These are phyloP conservation scores for Adineta ricciae DNA, from an alignment of 2,888 invertebrate species.

Conservation along the genomic window DNA sequence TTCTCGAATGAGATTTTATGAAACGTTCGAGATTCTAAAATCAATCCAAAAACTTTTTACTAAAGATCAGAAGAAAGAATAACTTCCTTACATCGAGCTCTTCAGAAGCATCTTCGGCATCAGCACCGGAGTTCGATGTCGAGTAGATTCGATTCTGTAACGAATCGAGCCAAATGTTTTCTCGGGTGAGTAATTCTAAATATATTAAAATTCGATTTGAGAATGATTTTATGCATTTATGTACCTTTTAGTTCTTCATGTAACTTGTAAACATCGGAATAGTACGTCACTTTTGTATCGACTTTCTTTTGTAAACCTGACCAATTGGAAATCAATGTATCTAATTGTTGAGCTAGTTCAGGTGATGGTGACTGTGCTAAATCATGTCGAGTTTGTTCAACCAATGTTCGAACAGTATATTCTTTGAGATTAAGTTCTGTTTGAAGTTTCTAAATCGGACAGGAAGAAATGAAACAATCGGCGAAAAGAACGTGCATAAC, in stretches of 20 bases:
- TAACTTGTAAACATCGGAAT: slow-evolving; percentile 35
- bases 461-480: background rate
- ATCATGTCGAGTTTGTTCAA: slow-evolving; percentile 57
- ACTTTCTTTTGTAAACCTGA: slow-evolving; percentile 41
- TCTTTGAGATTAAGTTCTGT: slow-evolving; percentile 64
- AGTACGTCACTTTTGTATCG: slow-evolving; percentile 40
- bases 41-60: background rate
- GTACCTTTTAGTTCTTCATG: slow-evolving; percentile 40
- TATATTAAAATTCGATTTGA: background rate
- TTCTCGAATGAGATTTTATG: slow-evolving; percentile 64
- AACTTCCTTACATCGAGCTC: slow-evolving; percentile 66
- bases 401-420: slow-evolving; percentile 56
- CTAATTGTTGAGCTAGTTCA: slow-evolving; percentile 38
- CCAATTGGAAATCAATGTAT: slow-evolving; percentile 44
- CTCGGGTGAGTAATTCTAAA: slow-evolving; percentile 66
- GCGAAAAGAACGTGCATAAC: background rate
- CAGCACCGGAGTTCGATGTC: slow-evolving; percentile 62
- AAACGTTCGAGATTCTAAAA: slow-evolving; percentile 70
- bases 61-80: background rate
- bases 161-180: slow-evolving; percentile 69
- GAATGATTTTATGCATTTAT: background rate
- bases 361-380: slow-evolving; percentile 53
- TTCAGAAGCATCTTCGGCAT: slow-evolving; percentile 83
- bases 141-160: slow-evolving; percentile 65
- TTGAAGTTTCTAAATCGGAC: slow-evolving; percentile 59